Conservation (phyloP, 1,140 invertebrate genomes). For the Drosophila obscura region DNA sequence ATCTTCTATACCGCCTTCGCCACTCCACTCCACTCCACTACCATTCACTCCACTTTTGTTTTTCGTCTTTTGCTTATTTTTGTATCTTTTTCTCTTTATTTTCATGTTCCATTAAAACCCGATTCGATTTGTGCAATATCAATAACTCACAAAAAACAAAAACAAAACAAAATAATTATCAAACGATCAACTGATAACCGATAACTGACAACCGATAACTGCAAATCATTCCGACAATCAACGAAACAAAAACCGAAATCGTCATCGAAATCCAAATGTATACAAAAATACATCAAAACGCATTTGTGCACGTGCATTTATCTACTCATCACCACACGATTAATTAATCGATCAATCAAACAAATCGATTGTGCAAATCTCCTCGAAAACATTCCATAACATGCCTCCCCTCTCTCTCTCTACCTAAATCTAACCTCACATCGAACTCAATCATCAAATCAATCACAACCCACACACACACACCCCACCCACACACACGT, state of each 20-base stretch:
- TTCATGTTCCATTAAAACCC: constrained; percentile 82
- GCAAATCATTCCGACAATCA: constrained; percentile 33
- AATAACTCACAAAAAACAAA: constrained; percentile 64
- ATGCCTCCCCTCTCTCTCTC: constrained; percentile 11
- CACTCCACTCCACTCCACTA: constrained; percentile 62
- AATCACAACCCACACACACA: constrained; percentile 11
- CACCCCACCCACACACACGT: constrained; percentile 11
- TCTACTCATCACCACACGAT: constrained; percentile 22
- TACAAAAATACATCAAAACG: constrained; percentile 75
- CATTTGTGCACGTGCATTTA: constrained; percentile 74
- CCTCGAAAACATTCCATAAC: constrained; percentile 24
- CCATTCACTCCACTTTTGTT: constrained; percentile 76
- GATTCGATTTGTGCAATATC: constrained; percentile 78
- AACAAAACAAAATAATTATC: constrained; percentile 32
- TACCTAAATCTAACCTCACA: constrained; percentile 25
- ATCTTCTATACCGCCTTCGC: constrained; percentile 36
- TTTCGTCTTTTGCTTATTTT: constrained; percentile 79
- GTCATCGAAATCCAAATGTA: constrained; percentile 61
- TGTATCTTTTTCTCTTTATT: constrained; percentile 83
- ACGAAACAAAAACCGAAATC: constrained; percentile 43
- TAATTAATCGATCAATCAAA: constrained; percentile 55
- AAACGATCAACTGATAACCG: constrained; percentile 45
- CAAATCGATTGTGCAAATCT: constrained; percentile 36
- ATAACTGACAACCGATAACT: constrained; percentile 33
- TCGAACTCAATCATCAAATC: not conserved